phyloP scores from a whole-genome alignment of 2,797 vertebrate species.

The Phrynocephalus vlangalii region DNA sequence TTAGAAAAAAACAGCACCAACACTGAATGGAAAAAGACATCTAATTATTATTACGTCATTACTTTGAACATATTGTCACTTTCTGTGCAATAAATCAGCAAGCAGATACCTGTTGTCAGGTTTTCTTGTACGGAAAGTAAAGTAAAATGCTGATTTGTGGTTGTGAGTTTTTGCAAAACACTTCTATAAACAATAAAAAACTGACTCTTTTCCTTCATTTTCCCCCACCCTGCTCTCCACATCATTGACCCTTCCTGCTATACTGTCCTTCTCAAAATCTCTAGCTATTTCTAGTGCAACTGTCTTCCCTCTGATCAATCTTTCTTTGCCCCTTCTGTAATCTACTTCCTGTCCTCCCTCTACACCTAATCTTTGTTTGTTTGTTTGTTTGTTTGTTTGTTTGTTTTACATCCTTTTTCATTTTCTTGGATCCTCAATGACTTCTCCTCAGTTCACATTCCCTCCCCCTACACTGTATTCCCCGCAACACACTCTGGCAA shows the following conservation, averaged over 20 bases:
- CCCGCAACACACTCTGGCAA: background rate
- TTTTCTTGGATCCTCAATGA: background rate
- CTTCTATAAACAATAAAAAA: constrained; percentile 56
- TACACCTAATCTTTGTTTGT: constrained; percentile 3
- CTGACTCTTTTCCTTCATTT: constrained; percentile 42
- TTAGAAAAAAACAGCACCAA: background rate
- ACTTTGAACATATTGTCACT: background rate
- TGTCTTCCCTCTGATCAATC: constrained; percentile 60
- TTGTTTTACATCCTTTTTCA: constrained; percentile 1
- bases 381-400: constrained; percentile 4
- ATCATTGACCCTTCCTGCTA: constrained; percentile 40
- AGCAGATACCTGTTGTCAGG: background rate
- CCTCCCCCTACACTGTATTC: background rate
- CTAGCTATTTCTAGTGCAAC: constrained; percentile 57
- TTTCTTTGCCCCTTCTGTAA: constrained; percentile 58
- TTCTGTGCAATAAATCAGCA: background rate
- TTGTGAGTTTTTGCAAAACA: background rate
- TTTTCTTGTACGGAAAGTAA: background rate
- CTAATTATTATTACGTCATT: background rate
- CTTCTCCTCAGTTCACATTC: background rate
- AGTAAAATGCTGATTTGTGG: constrained; percentile 4
- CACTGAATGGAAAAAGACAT: background rate
- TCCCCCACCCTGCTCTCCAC: constrained; percentile 40
- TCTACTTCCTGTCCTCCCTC: constrained; percentile 57
- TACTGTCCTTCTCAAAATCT: constrained; percentile 33